Conservation (phyloP, 1,140 invertebrate species). For the Trinorchestia longiramus region DNA sequence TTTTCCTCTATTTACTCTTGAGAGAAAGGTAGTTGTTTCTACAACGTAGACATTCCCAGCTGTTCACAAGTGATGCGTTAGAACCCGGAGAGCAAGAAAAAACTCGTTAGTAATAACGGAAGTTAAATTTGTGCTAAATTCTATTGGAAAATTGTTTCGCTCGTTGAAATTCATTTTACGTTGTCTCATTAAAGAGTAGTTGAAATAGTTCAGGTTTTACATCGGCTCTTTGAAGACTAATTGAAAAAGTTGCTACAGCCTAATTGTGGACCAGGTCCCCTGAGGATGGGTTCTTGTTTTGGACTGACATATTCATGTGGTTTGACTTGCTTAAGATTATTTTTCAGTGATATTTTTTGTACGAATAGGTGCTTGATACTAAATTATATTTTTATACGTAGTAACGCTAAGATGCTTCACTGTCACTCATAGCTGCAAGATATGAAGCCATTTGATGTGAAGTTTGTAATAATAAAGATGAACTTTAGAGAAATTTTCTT, state of each 20-base stretch:
- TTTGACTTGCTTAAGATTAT: not conserved
- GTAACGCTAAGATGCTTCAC: not conserved
- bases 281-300: not conserved
- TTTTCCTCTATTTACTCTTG: no score
- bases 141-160: no score
- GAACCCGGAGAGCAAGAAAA: no score
- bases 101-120: no score
- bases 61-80: no score
- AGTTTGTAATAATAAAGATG: not conserved
- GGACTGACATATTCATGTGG: not conserved
- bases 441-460: not conserved
- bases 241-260: not conserved
- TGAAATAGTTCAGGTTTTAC: no score
- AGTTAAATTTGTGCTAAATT: no score
- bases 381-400: not conserved
- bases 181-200: no score
- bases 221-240: no score
- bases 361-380: not conserved
- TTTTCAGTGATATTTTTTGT: not conserved
- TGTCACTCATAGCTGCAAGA: not conserved
- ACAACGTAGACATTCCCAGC: no score
- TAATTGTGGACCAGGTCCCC: not conserved
- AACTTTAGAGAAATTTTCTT: not conserved
- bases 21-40: no score
- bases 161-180: no score